Evolutionary conservation across 1,140 invertebrate genomes (phyloP).

Genomic region (Idris sp.): DNA sequence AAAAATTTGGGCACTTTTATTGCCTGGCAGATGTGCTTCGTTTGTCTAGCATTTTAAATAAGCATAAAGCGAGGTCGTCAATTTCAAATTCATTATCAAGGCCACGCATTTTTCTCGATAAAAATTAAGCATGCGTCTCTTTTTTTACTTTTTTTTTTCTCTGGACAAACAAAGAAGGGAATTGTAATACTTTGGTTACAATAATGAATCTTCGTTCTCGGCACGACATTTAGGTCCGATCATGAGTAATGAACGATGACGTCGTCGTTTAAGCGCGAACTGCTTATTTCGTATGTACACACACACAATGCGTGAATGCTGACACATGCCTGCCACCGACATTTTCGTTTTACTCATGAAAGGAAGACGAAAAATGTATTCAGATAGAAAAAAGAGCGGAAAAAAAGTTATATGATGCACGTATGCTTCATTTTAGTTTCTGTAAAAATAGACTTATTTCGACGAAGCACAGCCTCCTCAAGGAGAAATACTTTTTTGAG

Average conservation of each 20-base stretch:
- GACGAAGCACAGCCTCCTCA: conserved; percentile 10
- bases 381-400: not conserved
- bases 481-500: conserved; percentile 27
- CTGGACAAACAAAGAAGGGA: conserved; percentile 38
- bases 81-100: conserved; percentile 55
- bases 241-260: conserved; percentile 63
- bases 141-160: conserved; percentile 17
- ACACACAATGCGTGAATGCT: conserved; percentile 52
- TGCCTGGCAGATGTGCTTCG: conserved; percentile 53
- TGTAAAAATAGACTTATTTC: conserved; percentile 50
- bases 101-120: conserved; percentile 36
- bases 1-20: conserved; percentile 44
- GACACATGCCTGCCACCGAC: conserved; percentile 53
- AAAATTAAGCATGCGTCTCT: conserved; percentile 5
- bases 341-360: conserved; percentile 31
- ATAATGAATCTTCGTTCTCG: conserved; percentile 61
- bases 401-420: conserved; percentile 38
- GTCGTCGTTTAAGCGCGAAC: conserved; percentile 61
- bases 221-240: conserved; percentile 47
- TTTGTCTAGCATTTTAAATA: conserved; percentile 54
- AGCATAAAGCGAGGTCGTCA: conserved; percentile 46
- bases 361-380: conserved; percentile 30
- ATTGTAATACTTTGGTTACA: conserved; percentile 50
- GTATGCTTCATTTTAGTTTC: conserved; percentile 23
- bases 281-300: conserved; percentile 44